Percentiles rank a stretch among this genome's conserved stretches.
Conservation (phyloP, 2,113 vertebrate genomes). For the Rhinolophus ferrumequinum region DNA sequence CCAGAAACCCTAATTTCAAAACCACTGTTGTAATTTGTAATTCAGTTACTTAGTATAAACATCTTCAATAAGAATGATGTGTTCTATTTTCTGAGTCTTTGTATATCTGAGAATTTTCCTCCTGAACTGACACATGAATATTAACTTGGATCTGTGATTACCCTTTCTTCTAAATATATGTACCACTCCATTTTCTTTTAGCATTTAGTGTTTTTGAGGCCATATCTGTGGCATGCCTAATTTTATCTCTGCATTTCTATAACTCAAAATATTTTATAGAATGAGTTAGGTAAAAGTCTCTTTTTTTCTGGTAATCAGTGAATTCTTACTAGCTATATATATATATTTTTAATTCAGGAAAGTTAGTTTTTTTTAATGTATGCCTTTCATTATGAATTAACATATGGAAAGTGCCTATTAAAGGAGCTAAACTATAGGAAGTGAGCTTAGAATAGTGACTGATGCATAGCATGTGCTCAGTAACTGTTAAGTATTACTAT, state of each 20-base stretch:
- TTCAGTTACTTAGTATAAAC: constrained; percentile 14
- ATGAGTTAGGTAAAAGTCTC: background rate
- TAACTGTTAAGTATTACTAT: background rate
- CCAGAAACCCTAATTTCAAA: constrained; percentile 55
- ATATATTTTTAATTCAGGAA: background rate
- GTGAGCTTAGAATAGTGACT: background rate
- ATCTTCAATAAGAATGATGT: background rate
- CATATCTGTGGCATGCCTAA: background rate
- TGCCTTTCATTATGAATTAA: background rate
- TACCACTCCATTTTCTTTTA: background rate
- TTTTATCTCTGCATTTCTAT: background rate
- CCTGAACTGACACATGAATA: background rate
- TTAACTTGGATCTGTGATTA: background rate
- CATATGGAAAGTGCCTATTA: background rate
- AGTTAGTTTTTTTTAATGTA: background rate
- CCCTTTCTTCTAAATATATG: background rate
- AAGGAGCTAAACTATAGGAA: background rate
- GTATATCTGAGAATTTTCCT: background rate
- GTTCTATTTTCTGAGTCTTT: background rate
- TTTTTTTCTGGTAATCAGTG: background rate
- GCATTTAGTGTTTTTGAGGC: background rate
- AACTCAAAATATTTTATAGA: constrained; percentile 1
- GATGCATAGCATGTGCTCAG: background rate
- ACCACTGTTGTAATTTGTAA: background rate
- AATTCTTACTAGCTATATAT: background rate